Percentiles rank a stretch among this genome's conserved stretches.
phyloP scores from a whole-genome alignment of 2,113 vertebrate genomes.

The Aegithalos caudatus region DNA sequence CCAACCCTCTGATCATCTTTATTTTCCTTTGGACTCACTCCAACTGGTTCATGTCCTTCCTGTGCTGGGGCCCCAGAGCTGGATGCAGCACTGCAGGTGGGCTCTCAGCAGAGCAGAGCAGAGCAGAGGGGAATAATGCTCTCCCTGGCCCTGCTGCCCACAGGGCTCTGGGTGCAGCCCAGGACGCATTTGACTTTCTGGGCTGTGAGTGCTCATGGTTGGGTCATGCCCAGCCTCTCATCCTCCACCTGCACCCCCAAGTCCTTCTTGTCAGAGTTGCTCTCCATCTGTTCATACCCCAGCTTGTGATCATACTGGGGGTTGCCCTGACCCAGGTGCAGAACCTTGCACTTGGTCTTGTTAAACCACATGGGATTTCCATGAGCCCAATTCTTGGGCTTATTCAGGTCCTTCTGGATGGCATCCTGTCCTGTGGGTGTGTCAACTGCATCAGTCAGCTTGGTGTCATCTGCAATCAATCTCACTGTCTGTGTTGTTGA shows the following conservation, averaged over 20 bases:
- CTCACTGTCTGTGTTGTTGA: not conserved
- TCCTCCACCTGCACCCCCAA: rapidly evolving
- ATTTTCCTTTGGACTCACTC: rapidly evolving
- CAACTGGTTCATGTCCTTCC: rapidly evolving
- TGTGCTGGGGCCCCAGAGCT: not conserved
- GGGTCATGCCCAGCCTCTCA: not conserved
- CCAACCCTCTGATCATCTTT: not conserved
- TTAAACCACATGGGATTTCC: not conserved
- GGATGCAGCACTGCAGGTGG: not conserved
- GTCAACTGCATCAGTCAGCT: not conserved
- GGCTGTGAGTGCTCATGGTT: not conserved
- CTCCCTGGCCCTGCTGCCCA: not conserved
- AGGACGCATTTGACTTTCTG: not conserved
- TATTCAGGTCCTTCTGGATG: not conserved
- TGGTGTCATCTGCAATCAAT: not conserved
- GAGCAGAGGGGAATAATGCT: not conserved
- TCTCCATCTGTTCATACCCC: not conserved
- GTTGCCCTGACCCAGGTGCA: rapidly evolving
- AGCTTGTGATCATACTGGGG: rapidly evolving
- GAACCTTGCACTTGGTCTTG: not conserved
- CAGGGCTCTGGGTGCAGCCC: not conserved
- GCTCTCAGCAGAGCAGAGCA: not conserved
- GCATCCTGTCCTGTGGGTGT: not conserved
- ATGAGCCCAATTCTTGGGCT: not conserved
- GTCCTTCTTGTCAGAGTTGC: rapidly evolving